Evolutionary conservation across 2,888 invertebrate species (phyloP).

Genomic region (Neoascia interrupta): DNA sequence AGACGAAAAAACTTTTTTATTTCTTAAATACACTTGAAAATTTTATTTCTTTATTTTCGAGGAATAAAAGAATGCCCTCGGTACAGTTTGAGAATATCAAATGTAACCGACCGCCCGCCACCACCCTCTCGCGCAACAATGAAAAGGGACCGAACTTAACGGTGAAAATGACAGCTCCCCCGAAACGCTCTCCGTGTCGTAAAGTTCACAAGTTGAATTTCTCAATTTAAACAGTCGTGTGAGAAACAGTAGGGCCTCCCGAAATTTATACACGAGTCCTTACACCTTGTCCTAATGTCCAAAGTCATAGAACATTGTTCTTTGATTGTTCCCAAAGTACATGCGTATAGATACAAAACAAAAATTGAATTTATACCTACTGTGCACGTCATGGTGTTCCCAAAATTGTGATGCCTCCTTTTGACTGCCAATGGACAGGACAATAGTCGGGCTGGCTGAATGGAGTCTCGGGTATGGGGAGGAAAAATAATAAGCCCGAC

Average conservation of each 20-base stretch:
- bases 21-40: slow-evolving; percentile 42
- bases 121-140: too few relatives aligned
- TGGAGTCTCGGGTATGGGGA: background rate
- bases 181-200: slow-evolving; percentile 33
- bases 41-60: slow-evolving; percentile 39
- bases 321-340: slow-evolving; percentile 63
- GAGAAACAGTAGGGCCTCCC: background rate
- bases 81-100: slow-evolving; percentile 40
- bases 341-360: slow-evolving; percentile 55
- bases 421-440: slow-evolving; percentile 3
- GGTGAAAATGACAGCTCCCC: slow-evolving; percentile 42
- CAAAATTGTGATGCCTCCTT: slow-evolving; percentile 3
- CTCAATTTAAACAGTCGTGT: slow-evolving; percentile 53
- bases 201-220: slow-evolving; percentile 59
- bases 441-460: slow-evolving; percentile 1
- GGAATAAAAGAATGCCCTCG: slow-evolving; percentile 8
- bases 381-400: slow-evolving; percentile 31
- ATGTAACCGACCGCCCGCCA: background rate
- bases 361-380: slow-evolving; percentile 55
- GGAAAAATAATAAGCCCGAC: slow-evolving; percentile 60
- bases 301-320: slow-evolving; percentile 50
- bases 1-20: slow-evolving; percentile 1
- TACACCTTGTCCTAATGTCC: slow-evolving; percentile 31
- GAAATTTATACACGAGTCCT: background rate
- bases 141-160: slow-evolving; percentile 20